Base-by-base conservation (phyloP, 2,113 vertebrate species). In the Phaetusa simplex region DNA sequence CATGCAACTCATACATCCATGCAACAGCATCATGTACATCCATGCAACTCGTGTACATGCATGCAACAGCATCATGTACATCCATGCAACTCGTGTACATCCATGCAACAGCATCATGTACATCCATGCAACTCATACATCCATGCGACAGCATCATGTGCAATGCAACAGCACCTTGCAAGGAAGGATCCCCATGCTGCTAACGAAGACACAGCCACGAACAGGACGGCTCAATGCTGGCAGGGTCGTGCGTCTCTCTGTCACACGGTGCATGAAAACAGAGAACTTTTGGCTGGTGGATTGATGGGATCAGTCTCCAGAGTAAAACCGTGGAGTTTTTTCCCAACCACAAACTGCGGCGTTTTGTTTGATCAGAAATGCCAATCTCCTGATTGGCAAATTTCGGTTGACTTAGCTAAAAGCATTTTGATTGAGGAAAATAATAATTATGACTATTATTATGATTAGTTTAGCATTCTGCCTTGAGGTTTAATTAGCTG, bases 371-470 rank as follows among this genome's bases (percentile, higher is more conserved):
- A 82, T 64, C 65, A 65, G 83, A 95, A 94, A 67, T 55, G 42
- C 38, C 86, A 78, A 8, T n/a, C 30, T 73, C 52, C 47, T 74
- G 74, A 76, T 76, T 64, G 87, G 61, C 36, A 96, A 93, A 93
- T 87, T 74, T 66, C 6, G 10, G 56, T 76, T 94, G 70, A 76
- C 70, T 96, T 89, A 36, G 53, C 87, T 91, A 55, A 84, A 78
- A 84, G 87, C 62, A n/a, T 47, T 93, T 85, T 89, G 89, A 95
- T 56, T 61, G 87, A 89, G 82, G 72, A 94, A 97, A 95, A 95
- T 93, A 89, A 79, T 91, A 91, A 95, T 97, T 95, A 91, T 65
- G 15, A 94, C 56, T 79, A 72, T 82, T 89, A 82, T 45, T 92
- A 50, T 88, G 86, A 97, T 91, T 72, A 59, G 61, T 64, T 93